These are phyloP conservation scores for Campylomormyrus numenius DNA, from an alignment of 2,113 vertebrate species.

Conservation along the genomic window DNA sequence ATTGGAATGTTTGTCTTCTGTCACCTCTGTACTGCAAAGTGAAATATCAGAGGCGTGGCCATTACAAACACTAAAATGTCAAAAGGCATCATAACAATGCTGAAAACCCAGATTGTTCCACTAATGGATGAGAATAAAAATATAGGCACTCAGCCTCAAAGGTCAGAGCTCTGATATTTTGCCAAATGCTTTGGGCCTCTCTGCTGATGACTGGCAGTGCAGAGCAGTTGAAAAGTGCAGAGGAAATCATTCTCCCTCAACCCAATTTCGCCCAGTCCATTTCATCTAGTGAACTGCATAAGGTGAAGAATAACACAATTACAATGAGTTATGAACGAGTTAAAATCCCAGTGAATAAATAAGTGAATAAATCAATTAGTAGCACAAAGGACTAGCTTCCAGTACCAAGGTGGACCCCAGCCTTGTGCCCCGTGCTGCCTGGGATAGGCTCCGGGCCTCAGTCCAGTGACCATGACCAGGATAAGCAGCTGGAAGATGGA, in stretches of 20 bases:
- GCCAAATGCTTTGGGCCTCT: neutral
- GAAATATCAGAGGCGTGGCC: neutral
- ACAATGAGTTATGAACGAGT: neutral
- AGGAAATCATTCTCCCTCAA: neutral
- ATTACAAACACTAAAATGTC: conserved; percentile 16
- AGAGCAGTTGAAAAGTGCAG: conserved; percentile 1
- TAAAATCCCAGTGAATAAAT: neutral
- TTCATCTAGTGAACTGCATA: neutral
- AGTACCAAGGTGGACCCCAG: neutral
- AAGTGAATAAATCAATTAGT: neutral
- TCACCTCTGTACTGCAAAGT: neutral
- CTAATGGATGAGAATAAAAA: conserved; percentile 19
- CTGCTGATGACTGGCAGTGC: neutral
- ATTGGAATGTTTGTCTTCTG: neutral
- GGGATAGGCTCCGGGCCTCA: neutral
- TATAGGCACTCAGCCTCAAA: conserved; percentile 10
- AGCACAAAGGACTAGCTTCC: neutral
- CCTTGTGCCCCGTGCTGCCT: neutral
- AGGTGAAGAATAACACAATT: neutral
- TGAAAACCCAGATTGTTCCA: conserved; percentile 5
- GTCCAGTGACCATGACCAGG: neutral
- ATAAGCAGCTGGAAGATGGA: neutral
- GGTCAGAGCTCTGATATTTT: conserved; percentile 17
- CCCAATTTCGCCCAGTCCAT: neutral
- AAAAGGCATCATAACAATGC: conserved; percentile 16